Conservation (phyloP, 1,140 invertebrate species). For the Drosophila hydei region DNA sequence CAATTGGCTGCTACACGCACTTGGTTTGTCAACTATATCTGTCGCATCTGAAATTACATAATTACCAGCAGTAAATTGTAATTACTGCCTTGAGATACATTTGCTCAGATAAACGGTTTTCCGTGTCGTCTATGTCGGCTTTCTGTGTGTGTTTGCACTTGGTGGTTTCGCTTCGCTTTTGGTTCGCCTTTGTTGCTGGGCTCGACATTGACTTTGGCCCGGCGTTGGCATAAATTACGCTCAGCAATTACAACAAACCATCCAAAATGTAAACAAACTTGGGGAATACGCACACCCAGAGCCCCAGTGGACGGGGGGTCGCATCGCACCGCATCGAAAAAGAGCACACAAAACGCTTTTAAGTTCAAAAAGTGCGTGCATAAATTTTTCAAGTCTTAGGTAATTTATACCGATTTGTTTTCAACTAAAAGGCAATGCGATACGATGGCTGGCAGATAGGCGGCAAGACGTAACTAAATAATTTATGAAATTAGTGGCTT, state of each 20-base stretch:
- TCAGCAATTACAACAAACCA: conserved; percentile 63
- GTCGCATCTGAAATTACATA: conserved; percentile 64
- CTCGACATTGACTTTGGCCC: conserved; percentile 68
- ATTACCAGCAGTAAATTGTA: conserved; percentile 78
- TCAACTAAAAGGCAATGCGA: neutral
- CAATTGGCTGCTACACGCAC: conserved; percentile 29
- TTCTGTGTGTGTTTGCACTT: conserved; percentile 13
- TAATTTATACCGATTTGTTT: conserved; percentile 42
- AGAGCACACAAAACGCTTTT: conserved; percentile 40
- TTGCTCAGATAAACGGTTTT: conserved; percentile 75
- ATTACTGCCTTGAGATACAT: conserved; percentile 77
- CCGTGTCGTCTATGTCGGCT: conserved; percentile 49
- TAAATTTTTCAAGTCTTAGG: conserved; percentile 32
- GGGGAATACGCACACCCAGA: conserved; percentile 41
- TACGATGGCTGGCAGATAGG: too few species aligned
- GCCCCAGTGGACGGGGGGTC: neutral
- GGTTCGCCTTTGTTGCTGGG: conserved; percentile 13
- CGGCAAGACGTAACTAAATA: too few species aligned
- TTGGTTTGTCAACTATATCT: conserved; percentile 34
- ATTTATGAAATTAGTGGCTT: too few species aligned
- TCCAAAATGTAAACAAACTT: conserved; percentile 47
- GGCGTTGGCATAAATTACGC: conserved; percentile 70
- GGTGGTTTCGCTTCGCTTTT: neutral
- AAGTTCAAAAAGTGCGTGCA: conserved; percentile 51
- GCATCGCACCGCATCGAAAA: conserved; percentile 1